These are phyloP conservation scores for Cheiracanthium punctorium DNA, from an alignment of 2,888 invertebrate genomes.

Conservation along the genomic window DNA sequence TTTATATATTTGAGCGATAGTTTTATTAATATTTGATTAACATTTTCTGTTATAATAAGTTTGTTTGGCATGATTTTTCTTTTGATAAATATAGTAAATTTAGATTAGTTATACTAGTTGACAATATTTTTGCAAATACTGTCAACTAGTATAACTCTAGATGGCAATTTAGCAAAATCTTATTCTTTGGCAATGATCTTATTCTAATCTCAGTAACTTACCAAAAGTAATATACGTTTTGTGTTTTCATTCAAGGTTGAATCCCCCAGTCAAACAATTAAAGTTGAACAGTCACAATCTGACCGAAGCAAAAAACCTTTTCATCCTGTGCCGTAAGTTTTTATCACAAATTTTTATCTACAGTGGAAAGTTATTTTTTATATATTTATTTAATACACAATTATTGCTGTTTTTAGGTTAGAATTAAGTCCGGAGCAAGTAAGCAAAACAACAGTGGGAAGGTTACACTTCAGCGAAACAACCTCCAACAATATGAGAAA, in stretches of 20 bases:
- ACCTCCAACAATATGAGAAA: slow-evolving; percentile 99
- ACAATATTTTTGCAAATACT: no score
- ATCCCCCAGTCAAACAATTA: slow-evolving; percentile 93
- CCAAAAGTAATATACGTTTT: no score
- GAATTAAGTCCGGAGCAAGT: slow-evolving; percentile 91
- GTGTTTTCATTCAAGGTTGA: slow-evolving; percentile 81
- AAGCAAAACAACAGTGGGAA: slow-evolving; percentile 94
- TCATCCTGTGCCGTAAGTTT: slow-evolving; percentile 93
- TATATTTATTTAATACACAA: neutral
- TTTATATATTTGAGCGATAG: no score
- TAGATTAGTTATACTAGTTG: no score
- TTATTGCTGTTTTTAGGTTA: slow-evolving; percentile 79
- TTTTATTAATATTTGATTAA: no score
- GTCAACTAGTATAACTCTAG: no score
- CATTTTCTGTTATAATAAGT: no score
- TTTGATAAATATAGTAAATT: no score
- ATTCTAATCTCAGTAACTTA: no score
- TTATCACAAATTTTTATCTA: neutral
- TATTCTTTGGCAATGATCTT: no score
- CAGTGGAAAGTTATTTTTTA: neutral
- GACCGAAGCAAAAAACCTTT: slow-evolving; percentile 98
- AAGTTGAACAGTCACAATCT: slow-evolving; percentile 98
- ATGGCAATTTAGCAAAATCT: no score
- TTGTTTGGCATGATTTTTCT: no score
- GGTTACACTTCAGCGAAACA: slow-evolving; percentile 98